Base-by-base conservation (phyloP, 2,113 vertebrate genomes). In the Mellivora capensis region DNA sequence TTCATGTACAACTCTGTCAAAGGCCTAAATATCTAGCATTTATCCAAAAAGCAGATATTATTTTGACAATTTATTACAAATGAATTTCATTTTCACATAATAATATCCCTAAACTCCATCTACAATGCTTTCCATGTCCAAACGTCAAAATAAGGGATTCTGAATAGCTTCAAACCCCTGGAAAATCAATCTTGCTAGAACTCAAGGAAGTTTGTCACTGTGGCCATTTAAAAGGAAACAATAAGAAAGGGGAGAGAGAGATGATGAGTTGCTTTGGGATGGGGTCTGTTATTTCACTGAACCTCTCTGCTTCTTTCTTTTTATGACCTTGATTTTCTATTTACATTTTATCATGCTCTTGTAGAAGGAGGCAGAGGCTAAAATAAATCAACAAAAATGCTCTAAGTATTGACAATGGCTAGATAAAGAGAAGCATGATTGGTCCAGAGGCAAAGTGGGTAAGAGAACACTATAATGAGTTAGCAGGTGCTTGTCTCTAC, bases 1-100 rank as follows among this genome's bases (percentile, higher is more conserved):
- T 25, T 37, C 37, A 62, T 31, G 76, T 29, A 54, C 93, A 93
- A 90, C 10, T 74, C 49, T 18, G 59, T 67, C 90, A 88, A 20
- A 29, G 81, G 34, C n/a, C 49, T 21, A 79, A 59, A 37, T 37
- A 89, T 27, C 87, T 69, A 94, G 57, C 20, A 29, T 57, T n/a
- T n/a, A 82, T 52, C 34, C 95, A 64, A 96, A 94, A 97, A 59
- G n/a, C 61, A 97, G 89, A 84, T 27, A 76, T 72, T 85, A 90
- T 83, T 86, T 95, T 77, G 76, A 87, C 13, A 71, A 89, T 83
- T 87, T 76, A 71, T 77, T 90, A 77, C 54, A 96, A 96, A 49
- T 64, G 42, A 93, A 96, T 71, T 74, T 83, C 42, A 95, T 88
- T 95, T 95, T 91, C 49, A 67, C 37, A 72, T 80, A 94, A 87